phyloP scores from a whole-genome alignment of 2,888 invertebrate genomes.

The Sclerodermus sp. region DNA sequence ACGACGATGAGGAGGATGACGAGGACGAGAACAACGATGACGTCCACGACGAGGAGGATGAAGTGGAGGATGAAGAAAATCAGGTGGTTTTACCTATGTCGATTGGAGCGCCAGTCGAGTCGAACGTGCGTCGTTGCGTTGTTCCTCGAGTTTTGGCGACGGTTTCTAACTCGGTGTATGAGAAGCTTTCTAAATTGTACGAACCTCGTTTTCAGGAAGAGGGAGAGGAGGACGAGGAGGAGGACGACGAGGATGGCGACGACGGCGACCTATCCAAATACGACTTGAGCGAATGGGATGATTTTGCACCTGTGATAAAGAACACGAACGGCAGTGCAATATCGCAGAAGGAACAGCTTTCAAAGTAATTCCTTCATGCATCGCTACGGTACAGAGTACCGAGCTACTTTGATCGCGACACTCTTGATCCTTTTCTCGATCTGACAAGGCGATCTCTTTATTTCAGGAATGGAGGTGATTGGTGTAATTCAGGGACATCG shows the following conservation, averaged over 20 bases:
- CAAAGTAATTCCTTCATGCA: too few relatives aligned
- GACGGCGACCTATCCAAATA: conserved; percentile 64
- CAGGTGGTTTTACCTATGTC: too few relatives aligned
- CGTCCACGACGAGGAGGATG: conserved; percentile 18
- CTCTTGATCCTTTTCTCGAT: too few relatives aligned
- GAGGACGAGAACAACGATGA: conserved; percentile 11
- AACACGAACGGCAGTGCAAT: not conserved
- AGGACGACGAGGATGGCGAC: conserved; percentile 62
- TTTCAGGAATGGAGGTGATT: conserved; percentile 46
- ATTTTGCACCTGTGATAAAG: conserved; percentile 49
- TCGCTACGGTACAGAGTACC: too few relatives aligned
- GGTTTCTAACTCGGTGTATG: too few relatives aligned
- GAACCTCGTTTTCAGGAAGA: conserved; percentile 13
- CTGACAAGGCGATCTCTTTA: too few relatives aligned
- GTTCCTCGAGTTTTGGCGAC: too few relatives aligned
- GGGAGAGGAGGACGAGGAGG: conserved; percentile 57
- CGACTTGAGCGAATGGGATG: conserved; percentile 63
- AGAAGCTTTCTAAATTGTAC: conserved; percentile 6
- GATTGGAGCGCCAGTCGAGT: too few relatives aligned
- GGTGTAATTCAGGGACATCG: conserved; percentile 42
- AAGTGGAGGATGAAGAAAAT: not conserved
- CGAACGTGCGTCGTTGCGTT: too few relatives aligned
- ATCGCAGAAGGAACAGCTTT: too few relatives aligned
- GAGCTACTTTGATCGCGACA: too few relatives aligned
- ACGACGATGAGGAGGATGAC: conserved; percentile 16